A percentile compares a stretch with the other conserved stretches of the same genome.
Evolutionary conservation across 2,113 vertebrate species (phyloP).

Genomic region (Anoplopoma fimbria): DNA sequence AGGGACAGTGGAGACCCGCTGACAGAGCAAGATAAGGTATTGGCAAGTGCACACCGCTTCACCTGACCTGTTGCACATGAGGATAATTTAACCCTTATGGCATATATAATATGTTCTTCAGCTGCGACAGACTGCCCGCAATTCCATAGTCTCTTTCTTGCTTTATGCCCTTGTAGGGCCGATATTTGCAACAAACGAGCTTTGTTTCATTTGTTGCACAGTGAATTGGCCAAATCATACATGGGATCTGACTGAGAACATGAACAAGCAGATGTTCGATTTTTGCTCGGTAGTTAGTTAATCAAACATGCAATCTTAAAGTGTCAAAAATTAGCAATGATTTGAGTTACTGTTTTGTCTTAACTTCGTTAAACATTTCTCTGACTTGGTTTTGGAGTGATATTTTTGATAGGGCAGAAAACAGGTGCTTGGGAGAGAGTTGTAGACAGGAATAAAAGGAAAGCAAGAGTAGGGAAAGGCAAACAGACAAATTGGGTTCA

Average conservation of each 20-base stretch:
- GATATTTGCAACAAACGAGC: neutral
- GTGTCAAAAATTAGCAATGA: conserved; percentile 1
- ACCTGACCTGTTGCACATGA: conserved; percentile 63
- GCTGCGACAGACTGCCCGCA: neutral
- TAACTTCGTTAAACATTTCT: too few relatives aligned
- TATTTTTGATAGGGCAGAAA: too few relatives aligned
- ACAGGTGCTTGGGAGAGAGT: neutral
- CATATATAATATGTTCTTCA: conserved; percentile 55
- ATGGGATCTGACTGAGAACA: neutral
- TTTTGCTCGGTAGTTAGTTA: conserved; percentile 3
- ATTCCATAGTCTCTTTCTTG: neutral
- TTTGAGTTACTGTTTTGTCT: neutral
- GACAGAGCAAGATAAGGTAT: conserved; percentile 76
- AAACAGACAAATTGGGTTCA: neutral
- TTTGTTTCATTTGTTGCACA: conserved; percentile 27
- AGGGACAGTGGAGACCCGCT: conserved; percentile 72
- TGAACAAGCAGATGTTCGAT: neutral
- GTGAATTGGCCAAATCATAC: conserved; percentile 16
- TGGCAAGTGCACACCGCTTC: conserved; percentile 50
- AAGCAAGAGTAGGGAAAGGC: neutral
- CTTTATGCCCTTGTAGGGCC: conserved; percentile 23
- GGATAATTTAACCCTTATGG: conserved; percentile 57
- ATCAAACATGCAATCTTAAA: conserved; percentile 24
- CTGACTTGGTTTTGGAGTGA: too few relatives aligned
- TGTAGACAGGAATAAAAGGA: neutral